phyloP scores from a whole-genome alignment of 1,140 invertebrate species.

The Stegodyphus dumicola region DNA sequence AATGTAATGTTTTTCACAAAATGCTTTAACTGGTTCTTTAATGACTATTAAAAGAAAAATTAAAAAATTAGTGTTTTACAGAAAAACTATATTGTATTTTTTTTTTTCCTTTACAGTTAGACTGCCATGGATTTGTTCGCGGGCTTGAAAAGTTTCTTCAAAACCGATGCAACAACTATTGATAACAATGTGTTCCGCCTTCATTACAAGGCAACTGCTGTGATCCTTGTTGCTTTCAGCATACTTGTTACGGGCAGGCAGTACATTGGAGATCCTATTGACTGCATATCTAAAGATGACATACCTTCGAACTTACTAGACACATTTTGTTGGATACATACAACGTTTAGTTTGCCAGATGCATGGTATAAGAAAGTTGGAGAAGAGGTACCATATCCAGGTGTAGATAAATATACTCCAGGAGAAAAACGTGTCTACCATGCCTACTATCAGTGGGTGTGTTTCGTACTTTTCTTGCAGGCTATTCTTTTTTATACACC shows the following conservation, averaged over 20 bases:
- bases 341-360: slow-evolving; percentile 71
- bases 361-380: slow-evolving; percentile 72
- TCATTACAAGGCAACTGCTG: slow-evolving; percentile 92
- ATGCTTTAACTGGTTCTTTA: no score
- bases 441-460: slow-evolving; percentile 67
- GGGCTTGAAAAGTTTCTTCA: slow-evolving; percentile 70
- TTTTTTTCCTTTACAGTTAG: slow-evolving; percentile 21
- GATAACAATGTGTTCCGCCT: slow-evolving; percentile 91
- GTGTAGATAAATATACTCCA: slow-evolving; percentile 67
- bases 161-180: slow-evolving; percentile 91
- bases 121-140: slow-evolving; percentile 61
- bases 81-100: background rate
- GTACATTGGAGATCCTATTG: slow-evolving; percentile 66
- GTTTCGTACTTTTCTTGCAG: slow-evolving; percentile 66
- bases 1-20: no score
- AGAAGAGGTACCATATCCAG: slow-evolving; percentile 68
- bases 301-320: slow-evolving; percentile 65
- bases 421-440: slow-evolving; percentile 64
- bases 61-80: background rate
- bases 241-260: slow-evolving; percentile 91
- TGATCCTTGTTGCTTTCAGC: slow-evolving; percentile 89
- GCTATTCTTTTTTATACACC: slow-evolving; percentile 66
- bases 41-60: no score
- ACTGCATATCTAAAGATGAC: slow-evolving; percentile 64
- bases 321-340: slow-evolving; percentile 66